phyloP scores from a whole-genome alignment of 2,797 vertebrate genomes.

The Ctenopoma kingsleyae region DNA sequence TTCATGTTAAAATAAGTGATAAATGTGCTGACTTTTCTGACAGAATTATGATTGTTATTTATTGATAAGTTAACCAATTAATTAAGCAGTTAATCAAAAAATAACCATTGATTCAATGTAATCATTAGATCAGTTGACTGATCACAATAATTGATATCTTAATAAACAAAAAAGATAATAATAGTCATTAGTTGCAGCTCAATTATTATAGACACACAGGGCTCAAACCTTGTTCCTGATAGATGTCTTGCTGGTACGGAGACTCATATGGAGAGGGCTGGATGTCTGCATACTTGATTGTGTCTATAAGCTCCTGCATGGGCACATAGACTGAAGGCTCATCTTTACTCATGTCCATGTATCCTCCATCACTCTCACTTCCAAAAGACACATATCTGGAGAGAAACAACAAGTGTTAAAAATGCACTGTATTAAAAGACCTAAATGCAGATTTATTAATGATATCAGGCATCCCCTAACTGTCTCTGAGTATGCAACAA shows the following conservation, averaged over 20 bases:
- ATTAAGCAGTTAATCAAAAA: too few relatives aligned
- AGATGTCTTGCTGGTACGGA: conserved; percentile 92
- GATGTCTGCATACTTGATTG: conserved; percentile 95
- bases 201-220: conserved; percentile 1
- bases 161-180: too few relatives aligned
- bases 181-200: too few relatives aligned
- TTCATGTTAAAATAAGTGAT: too few relatives aligned
- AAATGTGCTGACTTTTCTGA: too few relatives aligned
- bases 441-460: conserved; percentile 20
- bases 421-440: conserved; percentile 8
- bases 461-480: not conserved
- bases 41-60: too few relatives aligned
- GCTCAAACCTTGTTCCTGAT: conserved; percentile 85
- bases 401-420: not conserved
- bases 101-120: too few relatives aligned
- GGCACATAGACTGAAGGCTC: conserved; percentile 93
- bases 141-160: too few relatives aligned
- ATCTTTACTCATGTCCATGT: conserved; percentile 99
- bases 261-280: conserved; percentile 92
- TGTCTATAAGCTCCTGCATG: conserved; percentile 93
- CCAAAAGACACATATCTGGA: conserved; percentile 90
- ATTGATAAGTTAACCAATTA: too few relatives aligned
- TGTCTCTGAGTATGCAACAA: not conserved
- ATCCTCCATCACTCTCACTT: conserved; percentile 94
- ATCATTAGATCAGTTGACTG: too few relatives aligned